Conservation (phyloP, 1,140 invertebrate genomes). For the Zaprionus ghesquierei region DNA sequence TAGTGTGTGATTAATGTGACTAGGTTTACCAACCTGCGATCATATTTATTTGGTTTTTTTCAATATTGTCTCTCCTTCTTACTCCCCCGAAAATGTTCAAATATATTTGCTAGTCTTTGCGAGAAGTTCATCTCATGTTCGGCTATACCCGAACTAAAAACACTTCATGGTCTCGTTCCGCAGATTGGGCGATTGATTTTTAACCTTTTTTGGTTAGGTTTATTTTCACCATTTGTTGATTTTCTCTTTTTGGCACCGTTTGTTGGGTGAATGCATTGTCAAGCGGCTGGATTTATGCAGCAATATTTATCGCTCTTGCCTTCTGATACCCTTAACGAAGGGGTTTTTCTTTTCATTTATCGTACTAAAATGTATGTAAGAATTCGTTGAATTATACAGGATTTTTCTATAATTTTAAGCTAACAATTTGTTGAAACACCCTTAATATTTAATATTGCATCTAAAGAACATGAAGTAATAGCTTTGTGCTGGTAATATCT, state of each 20-base stretch:
- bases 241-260: conserved; percentile 16
- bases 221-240: conserved; percentile 53
- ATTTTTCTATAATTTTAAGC: no score
- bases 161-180: conserved; percentile 20
- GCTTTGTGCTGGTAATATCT: no score
- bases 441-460: no score
- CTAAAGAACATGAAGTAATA: not conserved
- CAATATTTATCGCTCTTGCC: not conserved
- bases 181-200: conserved; percentile 55
- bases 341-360: no score
- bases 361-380: no score
- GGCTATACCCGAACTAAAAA: not conserved
- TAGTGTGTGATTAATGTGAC: not conserved
- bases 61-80: no score
- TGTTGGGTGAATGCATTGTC: conserved; percentile 10
- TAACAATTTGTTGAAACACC: no score
- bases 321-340: not conserved
- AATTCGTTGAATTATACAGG: no score
- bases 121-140: conserved; percentile 3
- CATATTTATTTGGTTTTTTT: not conserved
- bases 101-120: not conserved
- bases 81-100: no score
- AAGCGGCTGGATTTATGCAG: not conserved
- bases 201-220: conserved; percentile 54
- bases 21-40: not conserved